Evolutionary conservation across 2,113 vertebrate genomes (phyloP), one percentile per base, ranked within the genome.

Genomic region (Eubucco bourcierii): DNA sequence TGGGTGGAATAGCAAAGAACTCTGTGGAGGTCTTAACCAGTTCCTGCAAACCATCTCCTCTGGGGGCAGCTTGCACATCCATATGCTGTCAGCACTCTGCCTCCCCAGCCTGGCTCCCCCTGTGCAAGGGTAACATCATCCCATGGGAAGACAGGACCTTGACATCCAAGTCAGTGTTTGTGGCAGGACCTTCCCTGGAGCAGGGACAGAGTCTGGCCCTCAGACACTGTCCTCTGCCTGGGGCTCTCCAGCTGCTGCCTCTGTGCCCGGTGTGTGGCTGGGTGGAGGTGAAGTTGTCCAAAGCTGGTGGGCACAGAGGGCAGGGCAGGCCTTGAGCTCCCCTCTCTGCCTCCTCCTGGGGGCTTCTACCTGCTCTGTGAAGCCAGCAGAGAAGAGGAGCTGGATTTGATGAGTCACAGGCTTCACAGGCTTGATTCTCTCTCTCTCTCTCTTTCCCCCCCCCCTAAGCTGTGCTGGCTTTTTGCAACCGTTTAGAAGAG

Each of bases 381-480:
- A 80, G 71, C 46, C 31, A 23, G 59, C 77, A 12, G 9, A 0
- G 60, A 70, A 6, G 27, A 13, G 47, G 52, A 79, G 91, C 71
- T 13, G 61, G 55, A 80, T 94, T 55, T 90, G 93, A 94, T 93
- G 94, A 96, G 93, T 94, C 95, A 94, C 85, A 58, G 76, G 60
- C 65, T 91, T 58, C 6, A 29, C 74, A 63, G 75, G 46, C 20
- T 5, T 52, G 39, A 68, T n/a, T 39, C 86, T 79, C 77, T 24
- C 16, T 83, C 25, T 19, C 44, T 46, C 44, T 46, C 11, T 44
- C 16, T 17, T 17, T 17, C 9, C 23, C 23, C 20, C 21, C 47
- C 47, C 50, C 10, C 23, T 59, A 6, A 80, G 91, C 90, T 50
- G 19, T 64, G 60, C 79, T 65, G 92, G 56, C 89, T 94, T 74